These are phyloP conservation scores for Leucosticte australis DNA, from an alignment of 2,113 vertebrate genomes.

Conservation along the genomic window DNA sequence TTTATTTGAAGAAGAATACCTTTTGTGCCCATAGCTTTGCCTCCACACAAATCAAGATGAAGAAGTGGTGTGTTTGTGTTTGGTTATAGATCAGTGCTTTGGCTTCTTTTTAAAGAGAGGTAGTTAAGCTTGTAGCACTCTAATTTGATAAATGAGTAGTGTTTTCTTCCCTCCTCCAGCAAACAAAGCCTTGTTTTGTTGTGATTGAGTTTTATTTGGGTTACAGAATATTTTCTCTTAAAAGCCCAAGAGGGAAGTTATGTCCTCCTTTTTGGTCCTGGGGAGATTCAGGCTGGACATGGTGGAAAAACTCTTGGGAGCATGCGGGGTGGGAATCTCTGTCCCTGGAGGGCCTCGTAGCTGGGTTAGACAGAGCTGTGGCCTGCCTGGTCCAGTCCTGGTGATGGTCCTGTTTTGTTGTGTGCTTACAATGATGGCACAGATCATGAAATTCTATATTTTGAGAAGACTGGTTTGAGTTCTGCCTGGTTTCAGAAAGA, in stretches of 20 bases:
- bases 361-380: background rate
- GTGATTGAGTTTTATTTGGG: background rate
- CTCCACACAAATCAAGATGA: slow-evolving; percentile 45
- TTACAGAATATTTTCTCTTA: background rate
- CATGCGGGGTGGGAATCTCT: background rate
- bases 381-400: background rate
- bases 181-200: background rate
- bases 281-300: background rate
- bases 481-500: background rate
- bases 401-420: background rate
- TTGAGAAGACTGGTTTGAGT: background rate
- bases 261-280: background rate
- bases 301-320: background rate
- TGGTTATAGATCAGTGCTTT: slow-evolving; percentile 18
- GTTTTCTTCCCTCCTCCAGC: background rate
- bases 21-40: slow-evolving; percentile 19
- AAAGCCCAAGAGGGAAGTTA: background rate
- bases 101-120: slow-evolving; percentile 28
- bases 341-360: background rate
- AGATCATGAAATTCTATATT: background rate
- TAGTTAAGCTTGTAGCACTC: slow-evolving; percentile 9
- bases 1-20: slow-evolving; percentile 40
- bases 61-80: background rate
- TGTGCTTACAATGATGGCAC: background rate
- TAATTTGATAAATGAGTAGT: background rate